phyloP scores from a whole-genome alignment of 2,888 invertebrate species.

The Pyrochroa serraticornis region DNA sequence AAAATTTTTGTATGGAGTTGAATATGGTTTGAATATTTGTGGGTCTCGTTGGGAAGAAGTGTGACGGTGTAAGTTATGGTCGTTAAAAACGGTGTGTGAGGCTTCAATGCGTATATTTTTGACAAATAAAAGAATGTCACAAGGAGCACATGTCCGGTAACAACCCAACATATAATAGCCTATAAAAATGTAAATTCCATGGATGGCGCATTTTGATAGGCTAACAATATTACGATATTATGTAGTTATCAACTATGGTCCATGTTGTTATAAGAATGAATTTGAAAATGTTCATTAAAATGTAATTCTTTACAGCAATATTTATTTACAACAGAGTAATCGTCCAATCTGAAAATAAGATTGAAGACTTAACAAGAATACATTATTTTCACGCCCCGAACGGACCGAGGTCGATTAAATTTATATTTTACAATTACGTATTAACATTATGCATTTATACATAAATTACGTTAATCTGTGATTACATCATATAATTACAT shows the following conservation, averaged over 20 bases:
- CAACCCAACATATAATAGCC: conserved; percentile 21
- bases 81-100: conserved; percentile 7
- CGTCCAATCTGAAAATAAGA: conserved; percentile 38
- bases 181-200: conserved; percentile 21
- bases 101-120: conserved; percentile 30
- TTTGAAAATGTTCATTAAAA: conserved; percentile 30
- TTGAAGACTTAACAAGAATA: conserved; percentile 46
- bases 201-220: conserved; percentile 21
- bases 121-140: conserved; percentile 30
- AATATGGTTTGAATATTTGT: no score
- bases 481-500: conserved; percentile 36
- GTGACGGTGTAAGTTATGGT: background rate
- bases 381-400: conserved; percentile 41
- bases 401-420: background rate
- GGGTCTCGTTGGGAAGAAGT: no score
- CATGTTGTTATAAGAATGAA: conserved; percentile 28
- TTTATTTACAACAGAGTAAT: conserved; percentile 48
- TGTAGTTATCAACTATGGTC: conserved; percentile 24
- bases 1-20: no score
- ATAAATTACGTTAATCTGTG: conserved; percentile 44
- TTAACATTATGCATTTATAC: conserved; percentile 48
- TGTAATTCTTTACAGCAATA: conserved; percentile 46
- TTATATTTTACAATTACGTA: conserved; percentile 44
- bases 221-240: conserved; percentile 15
- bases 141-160: conserved; percentile 24